Conservation (phyloP, 2,797 vertebrate species). For the Chanos chanos region DNA sequence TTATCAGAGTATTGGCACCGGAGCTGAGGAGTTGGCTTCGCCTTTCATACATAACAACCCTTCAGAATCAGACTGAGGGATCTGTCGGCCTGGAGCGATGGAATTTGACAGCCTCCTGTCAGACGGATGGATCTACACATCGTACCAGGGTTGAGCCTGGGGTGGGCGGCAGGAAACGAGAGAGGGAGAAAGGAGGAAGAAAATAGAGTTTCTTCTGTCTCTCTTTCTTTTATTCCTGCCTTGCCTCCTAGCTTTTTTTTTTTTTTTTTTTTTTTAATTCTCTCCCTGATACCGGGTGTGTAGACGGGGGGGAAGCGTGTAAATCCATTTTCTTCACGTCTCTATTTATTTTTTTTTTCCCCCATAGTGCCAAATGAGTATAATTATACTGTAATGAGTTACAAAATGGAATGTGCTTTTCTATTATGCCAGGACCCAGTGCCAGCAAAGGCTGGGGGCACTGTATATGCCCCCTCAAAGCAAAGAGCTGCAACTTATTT, state of each 20-base stretch:
- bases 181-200: constrained; percentile 17
- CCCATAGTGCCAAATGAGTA: constrained; percentile 33
- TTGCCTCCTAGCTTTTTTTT: background rate
- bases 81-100: constrained; percentile 47
- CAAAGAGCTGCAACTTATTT: constrained; percentile 36
- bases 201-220: constrained; percentile 4
- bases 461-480: constrained; percentile 15
- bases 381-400: constrained; percentile 47
- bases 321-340: constrained; percentile 30
- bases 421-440: constrained; percentile 23
- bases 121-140: constrained; percentile 48
- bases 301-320: constrained; percentile 11
- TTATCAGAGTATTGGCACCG: constrained; percentile 50
- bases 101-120: constrained; percentile 54
- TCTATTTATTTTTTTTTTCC: constrained; percentile 33
- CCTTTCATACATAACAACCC: constrained; percentile 56
- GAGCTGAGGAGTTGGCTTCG: constrained; percentile 47
- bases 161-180: constrained; percentile 30
- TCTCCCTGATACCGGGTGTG: background rate
- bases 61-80: constrained; percentile 52
- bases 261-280: background rate
- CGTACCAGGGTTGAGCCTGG: constrained; percentile 33
- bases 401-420: constrained; percentile 31
- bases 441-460: constrained; percentile 29
- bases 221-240: constrained; percentile 10